Conservation (phyloP, 2,797 vertebrate genomes). For the Lepidocolaptes lacrymiger region DNA sequence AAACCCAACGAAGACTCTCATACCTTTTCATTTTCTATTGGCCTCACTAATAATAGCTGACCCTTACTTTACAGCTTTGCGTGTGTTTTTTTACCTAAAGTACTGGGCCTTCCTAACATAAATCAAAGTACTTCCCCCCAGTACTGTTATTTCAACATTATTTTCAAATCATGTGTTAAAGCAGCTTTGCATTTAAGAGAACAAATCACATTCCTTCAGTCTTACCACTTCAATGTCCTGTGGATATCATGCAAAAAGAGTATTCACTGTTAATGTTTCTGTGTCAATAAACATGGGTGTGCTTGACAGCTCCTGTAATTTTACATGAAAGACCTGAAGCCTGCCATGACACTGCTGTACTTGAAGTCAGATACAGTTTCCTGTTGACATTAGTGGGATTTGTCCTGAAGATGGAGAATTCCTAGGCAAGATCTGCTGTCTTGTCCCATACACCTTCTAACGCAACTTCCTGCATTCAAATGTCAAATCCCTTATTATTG, state of each 20-base stretch:
- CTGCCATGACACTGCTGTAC: neutral
- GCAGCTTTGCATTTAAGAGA: neutral
- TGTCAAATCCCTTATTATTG: neutral
- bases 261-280: neutral
- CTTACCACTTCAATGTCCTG: neutral
- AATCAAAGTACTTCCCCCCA: neutral
- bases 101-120: neutral
- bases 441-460: neutral
- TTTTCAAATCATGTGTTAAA: neutral
- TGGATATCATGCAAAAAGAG: neutral
- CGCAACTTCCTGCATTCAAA: neutral
- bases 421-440: neutral
- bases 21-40: neutral
- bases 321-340: neutral
- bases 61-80: neutral
- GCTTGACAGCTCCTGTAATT: neutral
- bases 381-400: neutral
- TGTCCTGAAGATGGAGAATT: neutral
- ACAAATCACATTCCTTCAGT: neutral
- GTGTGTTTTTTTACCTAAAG: neutral
- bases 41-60: neutral
- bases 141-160: neutral
- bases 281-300: neutral
- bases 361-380: neutral
- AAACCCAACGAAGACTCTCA: neutral